Base-by-base conservation (phyloP, 1,140 invertebrate genomes). In the Drosophila orosa region DNA sequence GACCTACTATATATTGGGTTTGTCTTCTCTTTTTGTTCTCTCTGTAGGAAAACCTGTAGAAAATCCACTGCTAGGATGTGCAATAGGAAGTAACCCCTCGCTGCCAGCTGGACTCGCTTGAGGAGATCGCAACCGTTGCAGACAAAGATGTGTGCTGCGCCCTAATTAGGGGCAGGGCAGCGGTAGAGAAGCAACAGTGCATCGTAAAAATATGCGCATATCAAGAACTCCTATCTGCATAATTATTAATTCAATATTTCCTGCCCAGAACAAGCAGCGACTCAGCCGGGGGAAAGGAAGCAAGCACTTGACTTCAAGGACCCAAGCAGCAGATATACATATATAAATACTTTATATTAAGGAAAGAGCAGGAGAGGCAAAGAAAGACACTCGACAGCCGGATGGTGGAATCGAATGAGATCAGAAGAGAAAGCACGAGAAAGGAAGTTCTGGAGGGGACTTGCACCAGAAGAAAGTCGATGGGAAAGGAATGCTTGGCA, bases 191-290 rank as follows among this genome's bases (percentile, higher is more conserved):
- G 29, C 42, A 67, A 48, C 57, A 52, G 74, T 55, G 78, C 54
- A 56, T 74, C 56, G 42, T 63, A 57, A 75, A 75, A 80, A 59
- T 75, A 71, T 63, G 78, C 52, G 48, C 55, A 50, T 65, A 80
- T 76, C 60, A 68, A 61, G 55, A 47, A 55, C 76, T 60, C 40
- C 62, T 75, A 82, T 78, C 67, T 78, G 39, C 75, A 82, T 81
- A 87, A 82, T 85, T 85, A 76, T 82, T 65, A 86, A 86, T 89
- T 83, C 83, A 79, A 87, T 83, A 82, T 79, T 87, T 85, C 81
- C 80, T 86, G 78, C 78, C 65, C 17, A 13, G 31, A 61, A 44
- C 17, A 44, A 48, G 62, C 24, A 6, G 10, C 15, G 8, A 12
- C 25, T 22, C 13, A 25, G 22, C 27, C 24, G 9, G 47, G 52